A percentile compares a stretch with the other conserved stretches of the same genome.
Conservation (phyloP, 2,888 invertebrate genomes). For the Amphimallon solstitiale region DNA sequence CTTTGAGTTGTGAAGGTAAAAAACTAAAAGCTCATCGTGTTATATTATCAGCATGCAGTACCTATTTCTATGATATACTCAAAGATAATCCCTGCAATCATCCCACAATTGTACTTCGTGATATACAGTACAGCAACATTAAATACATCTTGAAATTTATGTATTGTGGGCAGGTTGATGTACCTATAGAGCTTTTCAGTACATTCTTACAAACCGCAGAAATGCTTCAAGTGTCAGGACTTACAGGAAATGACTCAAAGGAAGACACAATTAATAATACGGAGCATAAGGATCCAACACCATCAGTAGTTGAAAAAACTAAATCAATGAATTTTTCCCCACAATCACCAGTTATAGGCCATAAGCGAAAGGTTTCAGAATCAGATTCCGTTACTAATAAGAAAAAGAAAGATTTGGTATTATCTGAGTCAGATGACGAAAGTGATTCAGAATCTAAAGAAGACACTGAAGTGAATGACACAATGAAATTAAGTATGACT, state of each 20-base stretch:
- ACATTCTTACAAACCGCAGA: conserved; percentile 74
- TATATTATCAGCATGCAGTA: conserved; percentile 85
- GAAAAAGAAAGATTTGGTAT: conserved; percentile 4
- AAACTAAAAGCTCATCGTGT: conserved; percentile 87
- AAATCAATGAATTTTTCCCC: not conserved
- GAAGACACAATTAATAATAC: conserved; percentile 59
- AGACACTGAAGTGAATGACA: conserved; percentile 24
- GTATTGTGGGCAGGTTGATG: conserved; percentile 77
- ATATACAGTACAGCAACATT: conserved; percentile 72
- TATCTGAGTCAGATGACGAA: conserved; percentile 6
- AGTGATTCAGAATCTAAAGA: conserved; percentile 13
- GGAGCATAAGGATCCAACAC: conserved; percentile 58
- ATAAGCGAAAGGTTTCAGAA: conserved; percentile 13
- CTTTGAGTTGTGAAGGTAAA: conserved; percentile 85
- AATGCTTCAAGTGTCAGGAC: conserved; percentile 71
- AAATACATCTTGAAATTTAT: conserved; percentile 73
- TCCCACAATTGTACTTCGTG: conserved; percentile 75
- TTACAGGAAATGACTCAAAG: conserved; percentile 59
- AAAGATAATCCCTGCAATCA: conserved; percentile 76
- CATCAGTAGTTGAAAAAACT: conserved; percentile 1
- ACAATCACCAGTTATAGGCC: not conserved
- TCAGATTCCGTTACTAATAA: not conserved
- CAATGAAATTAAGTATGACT: conserved; percentile 14
- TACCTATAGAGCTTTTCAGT: conserved; percentile 71
- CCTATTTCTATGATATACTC: conserved; percentile 70